Evolutionary conservation across 2,888 invertebrate genomes (phyloP).

Genomic region (Axea sp.): DNA sequence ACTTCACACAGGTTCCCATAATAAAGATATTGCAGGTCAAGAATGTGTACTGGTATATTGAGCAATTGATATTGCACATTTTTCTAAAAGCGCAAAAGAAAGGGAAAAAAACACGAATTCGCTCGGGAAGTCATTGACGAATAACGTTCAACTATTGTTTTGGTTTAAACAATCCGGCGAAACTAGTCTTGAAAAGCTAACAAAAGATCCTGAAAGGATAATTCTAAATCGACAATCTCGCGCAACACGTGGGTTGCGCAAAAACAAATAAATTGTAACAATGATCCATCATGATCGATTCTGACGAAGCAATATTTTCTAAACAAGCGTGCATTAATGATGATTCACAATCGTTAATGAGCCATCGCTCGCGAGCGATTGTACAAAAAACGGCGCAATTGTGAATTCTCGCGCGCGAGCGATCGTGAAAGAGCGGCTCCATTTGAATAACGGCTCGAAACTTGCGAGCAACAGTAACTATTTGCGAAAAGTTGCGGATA

Average conservation of each 20-base stretch:
- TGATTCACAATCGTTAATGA: too few species aligned
- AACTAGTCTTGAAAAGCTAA: neutral
- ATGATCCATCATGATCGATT: too few species aligned
- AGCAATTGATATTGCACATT: slow-evolving; percentile 34
- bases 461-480: slow-evolving; percentile 28
- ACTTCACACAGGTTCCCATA: slow-evolving; percentile 46
- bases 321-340: too few species aligned
- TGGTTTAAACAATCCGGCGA: neutral
- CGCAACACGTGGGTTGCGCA: neutral
- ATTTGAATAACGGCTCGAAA: slow-evolving; percentile 39
- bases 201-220: neutral
- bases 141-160: neutral
- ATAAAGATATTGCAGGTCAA: slow-evolving; percentile 39
- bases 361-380: too few species aligned
- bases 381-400: neutral
- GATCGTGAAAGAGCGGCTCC: neutral
- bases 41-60: slow-evolving; percentile 29
- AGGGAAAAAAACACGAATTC: neutral
- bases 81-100: neutral
- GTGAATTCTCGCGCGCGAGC: neutral
- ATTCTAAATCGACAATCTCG: too few species aligned
- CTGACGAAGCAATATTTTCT: neutral
- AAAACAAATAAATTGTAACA: neutral
- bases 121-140: slow-evolving; percentile 5
- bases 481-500: slow-evolving; percentile 43